Base-by-base conservation (phyloP, 30 jellyfish, hydroid and myxozoan genomes). In the Sanderia malayensis region DNA sequence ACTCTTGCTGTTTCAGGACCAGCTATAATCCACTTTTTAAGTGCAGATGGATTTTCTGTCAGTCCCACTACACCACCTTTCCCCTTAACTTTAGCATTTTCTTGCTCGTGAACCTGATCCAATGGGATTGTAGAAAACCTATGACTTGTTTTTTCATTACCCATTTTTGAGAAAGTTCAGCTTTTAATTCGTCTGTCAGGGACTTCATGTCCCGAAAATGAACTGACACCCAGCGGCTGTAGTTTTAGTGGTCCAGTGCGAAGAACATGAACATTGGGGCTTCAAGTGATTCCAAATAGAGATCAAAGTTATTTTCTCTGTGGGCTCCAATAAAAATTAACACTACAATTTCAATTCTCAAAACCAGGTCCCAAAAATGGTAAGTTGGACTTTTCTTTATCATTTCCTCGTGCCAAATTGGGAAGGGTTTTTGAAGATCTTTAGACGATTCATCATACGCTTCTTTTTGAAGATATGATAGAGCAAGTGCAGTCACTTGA, bases 41-140 rank as follows among this genome's bases (percentile, higher is more conserved):
- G 45, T 46, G 84, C 84, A 19, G 73, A 52, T 31, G 52, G 76
- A 49, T 31, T 29, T 60, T 71, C 73, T 47, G 84, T 71, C 28
- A 71, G 73, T 20, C 84, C 82, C 9, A 71, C 31, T 22, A 60
- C 84, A 10, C 84, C 84, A 49, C 84, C 84, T 13, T 71, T 34
- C 9, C 84, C 84, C 31, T 47, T 71, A 33, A 74, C 70, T 18
- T 32, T 69, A 7, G 70, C 69, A 44, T 68, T 34, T 23, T 44
- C 28, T 34, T 68, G 68, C 44, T 68, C 81, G 81, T 68, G 71
- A 25, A 47, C 81, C 23, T 68, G 81, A 47, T 68, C 81, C 22
- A 68, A 9, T 13, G 81, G 70, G 8, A 68, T 23, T 0, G 44
- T 34, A 19, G 70, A 68, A 60, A 68, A 68, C 15, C 46, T 34